Percentiles rank a stretch among this genome's conserved stretches.
phyloP scores from a whole-genome alignment of 2,113 vertebrate genomes.

The Ictalurus punctatus region DNA sequence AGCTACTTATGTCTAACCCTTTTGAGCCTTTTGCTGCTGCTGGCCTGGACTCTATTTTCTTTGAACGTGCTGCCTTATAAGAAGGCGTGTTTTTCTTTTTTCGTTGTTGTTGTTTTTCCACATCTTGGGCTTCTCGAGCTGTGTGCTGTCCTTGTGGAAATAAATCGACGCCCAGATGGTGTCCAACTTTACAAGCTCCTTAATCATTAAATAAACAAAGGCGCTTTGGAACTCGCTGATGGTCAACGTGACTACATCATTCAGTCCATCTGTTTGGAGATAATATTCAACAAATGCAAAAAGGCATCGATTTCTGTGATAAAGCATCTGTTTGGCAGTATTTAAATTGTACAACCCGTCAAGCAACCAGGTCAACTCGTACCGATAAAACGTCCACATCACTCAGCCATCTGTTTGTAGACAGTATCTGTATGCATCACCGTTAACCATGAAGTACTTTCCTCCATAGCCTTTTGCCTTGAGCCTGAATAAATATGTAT shows the following conservation, averaged over 20 bases:
- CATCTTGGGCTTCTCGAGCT: neutral
- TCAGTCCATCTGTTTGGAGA: slow-evolving; percentile 1
- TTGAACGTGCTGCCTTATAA: neutral
- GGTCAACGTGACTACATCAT: neutral
- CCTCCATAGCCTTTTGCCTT: slow-evolving; percentile 27
- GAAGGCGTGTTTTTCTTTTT: neutral
- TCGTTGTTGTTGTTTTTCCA: neutral
- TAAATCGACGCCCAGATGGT: neutral
- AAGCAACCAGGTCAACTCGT: neutral
- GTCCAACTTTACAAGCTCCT: neutral
- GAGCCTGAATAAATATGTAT: slow-evolving; percentile 39
- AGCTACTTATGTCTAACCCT: neutral
- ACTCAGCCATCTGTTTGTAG: slow-evolving; percentile 34
- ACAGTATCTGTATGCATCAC: slow-evolving; percentile 21
- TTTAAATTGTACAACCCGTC: slow-evolving; percentile 9
- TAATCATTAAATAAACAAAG: neutral
- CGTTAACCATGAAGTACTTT: neutral
- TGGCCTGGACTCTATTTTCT: neutral
- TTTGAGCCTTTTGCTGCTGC: neutral
- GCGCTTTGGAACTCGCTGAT: neutral
- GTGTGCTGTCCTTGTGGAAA: slow-evolving; percentile 2
- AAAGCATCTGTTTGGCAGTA: slow-evolving; percentile 20
- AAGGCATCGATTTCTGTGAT: slow-evolving; percentile 1
- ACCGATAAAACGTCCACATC: slow-evolving; percentile 13
- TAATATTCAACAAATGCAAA: slow-evolving; percentile 12